Percentiles rank a stretch among this genome's conserved stretches.
phyloP scores from a whole-genome alignment of 2,113 vertebrate species.

The mouse (Mus musculus) region DNA sequence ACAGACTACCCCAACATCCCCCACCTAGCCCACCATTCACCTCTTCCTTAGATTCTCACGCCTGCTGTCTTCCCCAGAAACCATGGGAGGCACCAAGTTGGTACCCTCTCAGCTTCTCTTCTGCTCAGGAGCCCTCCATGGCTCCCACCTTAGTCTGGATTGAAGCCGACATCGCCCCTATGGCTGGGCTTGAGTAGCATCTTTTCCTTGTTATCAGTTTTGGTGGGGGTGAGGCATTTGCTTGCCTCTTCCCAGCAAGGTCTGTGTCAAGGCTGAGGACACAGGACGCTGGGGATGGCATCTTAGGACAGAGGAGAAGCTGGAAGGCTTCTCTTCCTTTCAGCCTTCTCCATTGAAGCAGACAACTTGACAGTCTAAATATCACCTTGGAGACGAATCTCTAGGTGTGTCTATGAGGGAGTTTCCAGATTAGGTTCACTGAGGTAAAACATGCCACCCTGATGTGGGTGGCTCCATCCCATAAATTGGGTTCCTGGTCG shows the following conservation, averaged over 20 bases:
- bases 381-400: neutral
- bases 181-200: fast-evolving
- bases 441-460: neutral
- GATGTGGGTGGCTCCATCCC: neutral
- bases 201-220: neutral
- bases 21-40: neutral
- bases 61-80: neutral
- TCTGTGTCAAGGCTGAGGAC: neutral
- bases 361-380: neutral
- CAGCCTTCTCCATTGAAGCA: neutral
- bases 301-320: neutral
- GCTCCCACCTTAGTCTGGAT: no score
- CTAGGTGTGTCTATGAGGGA: neutral
- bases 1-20: neutral
- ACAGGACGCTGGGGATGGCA: no score
- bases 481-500: neutral
- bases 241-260: neutral
- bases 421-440: neutral
- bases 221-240: neutral
- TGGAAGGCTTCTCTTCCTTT: neutral
- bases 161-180: neutral
- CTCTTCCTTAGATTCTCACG: neutral
- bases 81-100: neutral
- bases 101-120: neutral
- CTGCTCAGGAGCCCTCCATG: neutral